phyloP scores from a whole-genome alignment of 2,797 vertebrate genomes.

The Rhadinocentrus ornatus region DNA sequence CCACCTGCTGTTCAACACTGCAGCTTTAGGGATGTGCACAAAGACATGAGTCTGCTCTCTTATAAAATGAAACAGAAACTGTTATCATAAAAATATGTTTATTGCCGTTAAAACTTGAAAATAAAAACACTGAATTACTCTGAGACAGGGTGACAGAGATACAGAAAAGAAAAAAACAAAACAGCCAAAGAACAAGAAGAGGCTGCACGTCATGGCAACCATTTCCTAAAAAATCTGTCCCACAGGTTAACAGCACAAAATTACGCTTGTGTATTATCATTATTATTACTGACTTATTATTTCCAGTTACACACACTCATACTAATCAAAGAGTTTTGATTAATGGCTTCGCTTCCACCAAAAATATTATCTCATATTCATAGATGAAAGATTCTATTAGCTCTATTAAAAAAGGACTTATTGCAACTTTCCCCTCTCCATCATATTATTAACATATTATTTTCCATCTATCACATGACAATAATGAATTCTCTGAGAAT shows the following conservation, averaged over 20 bases:
- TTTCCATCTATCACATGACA: slow-evolving; percentile 45
- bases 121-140: slow-evolving; percentile 58
- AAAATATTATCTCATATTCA: slow-evolving; percentile 34
- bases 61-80: not conserved
- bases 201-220: slow-evolving; percentile 44
- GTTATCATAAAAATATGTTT: slow-evolving; percentile 80
- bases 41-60: not conserved
- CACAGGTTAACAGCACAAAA: slow-evolving; percentile 54
- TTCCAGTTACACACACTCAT: slow-evolving; percentile 60
- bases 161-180: slow-evolving; percentile 50
- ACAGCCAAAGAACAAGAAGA: slow-evolving; percentile 35
- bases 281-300: slow-evolving; percentile 44
- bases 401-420: slow-evolving; percentile 55
- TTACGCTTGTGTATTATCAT: slow-evolving; percentile 25
- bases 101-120: slow-evolving; percentile 74
- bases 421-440: slow-evolving; percentile 58
- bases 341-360: slow-evolving; percentile 73
- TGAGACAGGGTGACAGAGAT: slow-evolving; percentile 51
- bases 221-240: slow-evolving; percentile 42
- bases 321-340: slow-evolving; percentile 58
- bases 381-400: slow-evolving; percentile 39
- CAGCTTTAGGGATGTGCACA: not conserved
- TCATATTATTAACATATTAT: slow-evolving; percentile 29
- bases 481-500: slow-evolving; percentile 25
- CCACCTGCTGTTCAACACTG: slow-evolving; percentile 70